These are phyloP conservation scores for Drosophila chauvacae DNA, from an alignment of 1,140 invertebrate genomes.

Conservation along the genomic window DNA sequence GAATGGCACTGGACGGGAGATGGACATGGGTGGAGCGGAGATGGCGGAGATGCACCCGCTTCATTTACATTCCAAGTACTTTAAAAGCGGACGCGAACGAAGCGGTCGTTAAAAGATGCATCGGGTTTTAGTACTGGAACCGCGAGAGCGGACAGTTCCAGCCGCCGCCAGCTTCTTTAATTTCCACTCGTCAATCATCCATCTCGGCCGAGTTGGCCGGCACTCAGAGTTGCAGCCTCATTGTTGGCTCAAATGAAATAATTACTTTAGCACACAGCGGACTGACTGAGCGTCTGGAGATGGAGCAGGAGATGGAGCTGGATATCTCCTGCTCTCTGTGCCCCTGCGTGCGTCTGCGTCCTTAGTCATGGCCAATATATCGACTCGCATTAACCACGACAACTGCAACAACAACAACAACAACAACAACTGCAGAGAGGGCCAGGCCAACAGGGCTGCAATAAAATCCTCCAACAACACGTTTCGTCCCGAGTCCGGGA, in stretches of 20 bases:
- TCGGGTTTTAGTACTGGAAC: conserved; percentile 50
- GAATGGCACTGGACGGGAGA: conserved; percentile 23
- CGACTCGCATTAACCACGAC: conserved; percentile 77
- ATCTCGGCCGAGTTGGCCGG: conserved; percentile 52
- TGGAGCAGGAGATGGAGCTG: not conserved
- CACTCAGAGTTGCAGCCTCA: conserved; percentile 76
- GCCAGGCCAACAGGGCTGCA: conserved; percentile 41
- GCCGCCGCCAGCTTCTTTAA: conserved; percentile 77
- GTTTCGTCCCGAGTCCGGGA: conserved; percentile 72
- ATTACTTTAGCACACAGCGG: conserved; percentile 78
- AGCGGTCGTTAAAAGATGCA: conserved; percentile 70
- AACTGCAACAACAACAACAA: conserved; percentile 53
- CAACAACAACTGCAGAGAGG: conserved; percentile 57
- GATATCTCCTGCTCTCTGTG: conserved; percentile 17
- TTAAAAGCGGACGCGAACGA: conserved; percentile 62
- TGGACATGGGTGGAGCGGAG: conserved; percentile 16
- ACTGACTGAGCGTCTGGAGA: conserved; percentile 40
- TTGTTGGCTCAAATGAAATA: conserved; percentile 83
- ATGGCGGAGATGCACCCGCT: conserved; percentile 63
- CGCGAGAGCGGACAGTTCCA: conserved; percentile 41
- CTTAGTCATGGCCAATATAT: conserved; percentile 82
- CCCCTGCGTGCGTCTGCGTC: conserved; percentile 57
- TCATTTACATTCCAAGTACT: conserved; percentile 81
- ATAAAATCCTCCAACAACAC: conserved; percentile 76
- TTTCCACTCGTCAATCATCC: conserved; percentile 80